Evolutionary conservation across 2,797 vertebrate genomes (phyloP).

Genomic region (Carapus acus): DNA sequence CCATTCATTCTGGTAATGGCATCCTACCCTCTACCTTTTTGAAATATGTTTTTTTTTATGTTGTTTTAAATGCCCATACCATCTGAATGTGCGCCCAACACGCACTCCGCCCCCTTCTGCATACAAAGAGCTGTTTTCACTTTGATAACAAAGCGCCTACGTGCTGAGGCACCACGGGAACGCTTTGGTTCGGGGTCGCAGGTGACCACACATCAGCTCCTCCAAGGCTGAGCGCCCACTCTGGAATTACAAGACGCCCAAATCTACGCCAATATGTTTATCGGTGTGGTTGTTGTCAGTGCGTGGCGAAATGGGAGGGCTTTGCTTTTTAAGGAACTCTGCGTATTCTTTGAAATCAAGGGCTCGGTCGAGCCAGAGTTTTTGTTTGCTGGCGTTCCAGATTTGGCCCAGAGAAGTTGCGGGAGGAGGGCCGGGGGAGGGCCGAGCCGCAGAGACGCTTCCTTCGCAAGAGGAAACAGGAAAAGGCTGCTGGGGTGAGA

Average conservation of each 20-base stretch:
- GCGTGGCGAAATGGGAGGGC: slow-evolving; percentile 38
- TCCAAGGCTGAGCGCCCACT: slow-evolving; percentile 25
- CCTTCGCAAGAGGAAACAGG: slow-evolving; percentile 88
- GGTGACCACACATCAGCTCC: slow-evolving; percentile 47
- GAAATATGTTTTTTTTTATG: neutral
- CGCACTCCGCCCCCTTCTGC: slow-evolving; percentile 35
- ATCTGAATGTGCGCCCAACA: slow-evolving; percentile 12
- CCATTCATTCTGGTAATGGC: too few relatives aligned
- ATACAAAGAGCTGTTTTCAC: slow-evolving; percentile 47
- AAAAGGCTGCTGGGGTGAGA: slow-evolving; percentile 82
- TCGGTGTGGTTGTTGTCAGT: slow-evolving; percentile 17
- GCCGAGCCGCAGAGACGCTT: slow-evolving; percentile 68
- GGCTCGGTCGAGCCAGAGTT: slow-evolving; percentile 47
- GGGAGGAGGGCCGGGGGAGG: slow-evolving; percentile 21
- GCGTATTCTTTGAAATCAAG: slow-evolving; percentile 69
- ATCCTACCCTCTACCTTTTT: neutral
- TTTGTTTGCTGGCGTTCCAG: slow-evolving; percentile 51
- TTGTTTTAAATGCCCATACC: slow-evolving; percentile 7
- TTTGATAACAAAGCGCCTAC: slow-evolving; percentile 54
- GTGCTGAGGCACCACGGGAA: slow-evolving; percentile 62
- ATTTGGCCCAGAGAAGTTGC: slow-evolving; percentile 64
- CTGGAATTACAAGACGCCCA: slow-evolving; percentile 33
- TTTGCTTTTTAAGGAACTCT: slow-evolving; percentile 56
- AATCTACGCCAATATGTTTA: too few relatives aligned
- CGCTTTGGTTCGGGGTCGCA: slow-evolving; percentile 42